phyloP scores from a whole-genome alignment of 2,797 vertebrate genomes.

The Lemur catta region DNA sequence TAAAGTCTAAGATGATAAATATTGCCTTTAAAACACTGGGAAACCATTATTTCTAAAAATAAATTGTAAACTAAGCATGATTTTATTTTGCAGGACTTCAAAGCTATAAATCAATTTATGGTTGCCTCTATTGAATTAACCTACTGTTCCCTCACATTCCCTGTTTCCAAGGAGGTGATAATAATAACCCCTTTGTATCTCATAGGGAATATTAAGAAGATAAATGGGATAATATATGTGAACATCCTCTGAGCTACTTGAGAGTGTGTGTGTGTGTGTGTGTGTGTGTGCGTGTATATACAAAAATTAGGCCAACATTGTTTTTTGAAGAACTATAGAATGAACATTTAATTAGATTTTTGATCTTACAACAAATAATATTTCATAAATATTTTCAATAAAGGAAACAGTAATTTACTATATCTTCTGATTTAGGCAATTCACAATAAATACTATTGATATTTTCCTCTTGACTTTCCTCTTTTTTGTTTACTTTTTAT shows the following conservation, averaged over 20 bases:
- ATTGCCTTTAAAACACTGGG: conserved; percentile 45
- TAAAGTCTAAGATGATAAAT: conserved; percentile 57
- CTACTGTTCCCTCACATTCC: neutral
- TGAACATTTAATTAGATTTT: neutral
- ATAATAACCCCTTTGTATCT: neutral
- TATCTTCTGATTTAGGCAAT: neutral
- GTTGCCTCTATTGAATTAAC: conserved; percentile 12
- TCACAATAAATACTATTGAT: conserved; percentile 31
- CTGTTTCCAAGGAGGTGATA: neutral
- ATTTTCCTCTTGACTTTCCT: neutral
- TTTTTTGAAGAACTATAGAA: neutral
- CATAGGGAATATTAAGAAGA: neutral
- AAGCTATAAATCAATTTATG: conserved; percentile 49
- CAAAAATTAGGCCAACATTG: neutral
- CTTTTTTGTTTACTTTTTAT: neutral
- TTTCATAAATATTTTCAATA: neutral
- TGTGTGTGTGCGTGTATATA: no score
- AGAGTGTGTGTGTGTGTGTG: neutral
- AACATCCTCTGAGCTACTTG: neutral
- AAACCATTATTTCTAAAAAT: conserved; percentile 61
- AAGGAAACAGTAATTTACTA: neutral
- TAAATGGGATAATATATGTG: neutral
- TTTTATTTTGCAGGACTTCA: conserved; percentile 47
- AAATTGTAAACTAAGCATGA: conserved; percentile 48
- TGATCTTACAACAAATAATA: conserved; percentile 11